These are phyloP conservation scores for Helarctos malayanus DNA, from an alignment of 2,797 vertebrate species.

Conservation along the genomic window DNA sequence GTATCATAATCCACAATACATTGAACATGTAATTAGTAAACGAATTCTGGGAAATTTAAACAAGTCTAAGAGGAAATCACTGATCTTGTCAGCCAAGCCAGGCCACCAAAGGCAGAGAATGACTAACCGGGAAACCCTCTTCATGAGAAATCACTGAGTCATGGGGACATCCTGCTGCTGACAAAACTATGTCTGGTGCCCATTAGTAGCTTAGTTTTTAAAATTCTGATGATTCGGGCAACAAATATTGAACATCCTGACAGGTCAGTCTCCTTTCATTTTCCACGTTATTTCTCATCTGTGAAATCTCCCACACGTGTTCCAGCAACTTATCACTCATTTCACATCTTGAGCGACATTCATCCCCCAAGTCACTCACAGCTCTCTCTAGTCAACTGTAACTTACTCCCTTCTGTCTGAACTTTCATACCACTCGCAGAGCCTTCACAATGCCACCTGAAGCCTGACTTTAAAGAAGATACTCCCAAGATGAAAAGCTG, in stretches of 20 bases:
- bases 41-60: constrained; percentile 48
- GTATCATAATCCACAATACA: constrained; percentile 16
- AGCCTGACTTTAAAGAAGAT: not conserved
- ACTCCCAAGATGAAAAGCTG: not conserved
- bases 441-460: not conserved
- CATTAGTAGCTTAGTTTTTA: not conserved
- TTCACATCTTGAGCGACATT: not conserved
- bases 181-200: not conserved
- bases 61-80: constrained; percentile 22
- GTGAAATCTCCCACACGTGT: not conserved
- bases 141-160: not conserved
- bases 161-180: not conserved
- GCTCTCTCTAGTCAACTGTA: not conserved
- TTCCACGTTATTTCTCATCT: not conserved
- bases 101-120: constrained; percentile 32
- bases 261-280: not conserved
- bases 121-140: constrained; percentile 20
- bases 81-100: not conserved
- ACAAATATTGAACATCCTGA: not conserved
- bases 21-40: constrained; percentile 52
- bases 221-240: not conserved
- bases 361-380: not conserved
- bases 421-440: not conserved
- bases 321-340: not conserved
- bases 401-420: not conserved